A percentile compares a stretch with the other conserved stretches of the same genome.
phyloP scores from a whole-genome alignment of 1,140 invertebrate species.

The Leptoteleia sp. region DNA sequence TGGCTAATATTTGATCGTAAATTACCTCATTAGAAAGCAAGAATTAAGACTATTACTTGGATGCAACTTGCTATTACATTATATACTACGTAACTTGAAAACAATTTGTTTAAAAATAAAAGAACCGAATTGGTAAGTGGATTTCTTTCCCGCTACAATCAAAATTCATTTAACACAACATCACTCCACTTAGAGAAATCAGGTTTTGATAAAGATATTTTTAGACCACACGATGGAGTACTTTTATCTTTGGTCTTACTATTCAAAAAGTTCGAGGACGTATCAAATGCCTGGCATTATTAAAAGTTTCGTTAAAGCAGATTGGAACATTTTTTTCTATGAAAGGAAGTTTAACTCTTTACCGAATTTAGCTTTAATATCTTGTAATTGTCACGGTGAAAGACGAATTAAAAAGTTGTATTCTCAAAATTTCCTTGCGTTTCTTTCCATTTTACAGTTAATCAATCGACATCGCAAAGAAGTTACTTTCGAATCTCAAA shows the following conservation, averaged over 20 bases:
- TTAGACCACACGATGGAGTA: constrained; percentile 7
- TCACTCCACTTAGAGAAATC: constrained; percentile 20
- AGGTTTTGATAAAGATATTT: constrained; percentile 15
- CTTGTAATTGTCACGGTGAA: constrained; percentile 21
- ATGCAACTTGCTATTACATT: too few relatives aligned
- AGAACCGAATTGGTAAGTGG: neutral
- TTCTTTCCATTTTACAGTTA: constrained; percentile 2
- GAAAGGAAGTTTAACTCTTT: constrained; percentile 19
- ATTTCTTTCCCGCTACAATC: neutral
- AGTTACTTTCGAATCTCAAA: neutral
- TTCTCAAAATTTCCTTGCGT: neutral
- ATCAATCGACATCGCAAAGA: neutral
- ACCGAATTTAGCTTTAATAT: constrained; percentile 41
- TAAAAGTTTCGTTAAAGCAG: constrained; percentile 28
- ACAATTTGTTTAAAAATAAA: neutral
- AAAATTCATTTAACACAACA: constrained; percentile 21
- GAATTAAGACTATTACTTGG: too few relatives aligned
- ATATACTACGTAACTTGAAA: too few relatives aligned
- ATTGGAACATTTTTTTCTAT: constrained; percentile 32
- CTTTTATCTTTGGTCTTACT: constrained; percentile 22
- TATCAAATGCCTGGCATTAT: constrained; percentile 27
- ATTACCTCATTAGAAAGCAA: too few relatives aligned
- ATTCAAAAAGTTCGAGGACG: constrained; percentile 11
- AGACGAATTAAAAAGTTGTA: constrained; percentile 29
- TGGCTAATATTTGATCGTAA: too few relatives aligned